A percentile compares a stretch with the other conserved stretches of the same genome.
These are phyloP conservation scores for Bergia puertoricense DNA, from an alignment of 92 coral and sea anemone species.

Conservation along the genomic window DNA sequence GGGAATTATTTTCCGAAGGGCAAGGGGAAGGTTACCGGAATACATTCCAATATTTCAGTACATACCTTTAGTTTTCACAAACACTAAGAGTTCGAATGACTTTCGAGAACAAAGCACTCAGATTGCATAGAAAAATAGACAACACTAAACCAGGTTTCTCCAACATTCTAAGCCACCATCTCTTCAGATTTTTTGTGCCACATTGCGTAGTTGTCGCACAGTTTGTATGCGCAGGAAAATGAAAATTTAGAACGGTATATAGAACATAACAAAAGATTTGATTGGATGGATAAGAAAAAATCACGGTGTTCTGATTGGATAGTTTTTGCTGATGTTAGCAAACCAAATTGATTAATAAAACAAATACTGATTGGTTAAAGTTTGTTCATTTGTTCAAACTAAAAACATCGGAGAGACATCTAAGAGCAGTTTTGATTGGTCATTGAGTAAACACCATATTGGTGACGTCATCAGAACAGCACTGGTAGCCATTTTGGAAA, in stretches of 20 bases:
- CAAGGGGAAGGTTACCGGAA: neutral
- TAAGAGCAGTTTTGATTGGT: conserved; percentile 61
- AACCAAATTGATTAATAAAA: conserved; percentile 31
- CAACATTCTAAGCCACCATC: conserved; percentile 6
- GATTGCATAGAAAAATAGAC: neutral
- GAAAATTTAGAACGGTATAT: neutral
- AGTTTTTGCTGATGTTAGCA: conserved; percentile 41
- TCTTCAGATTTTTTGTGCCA: conserved; percentile 33
- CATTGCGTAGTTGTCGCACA: conserved; percentile 35
- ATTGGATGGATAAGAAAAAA: conserved; percentile 8
- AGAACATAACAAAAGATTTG: conserved; percentile 10
- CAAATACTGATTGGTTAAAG: conserved; percentile 51
- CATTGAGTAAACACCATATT: neutral
- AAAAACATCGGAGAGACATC: neutral
- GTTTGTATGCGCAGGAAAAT: conserved; percentile 43
- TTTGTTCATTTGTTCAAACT: neutral
- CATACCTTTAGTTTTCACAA: conserved; percentile 37
- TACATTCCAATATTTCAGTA: neutral
- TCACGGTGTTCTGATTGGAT: conserved; percentile 26
- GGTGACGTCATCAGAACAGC: conserved; percentile 53
- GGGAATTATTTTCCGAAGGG: neutral
- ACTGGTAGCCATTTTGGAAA: conserved; percentile 60
- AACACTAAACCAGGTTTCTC: neutral
- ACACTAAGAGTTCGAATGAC: conserved; percentile 9
- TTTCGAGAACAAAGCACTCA: conserved; percentile 18